phyloP scores from a whole-genome alignment of 1,140 invertebrate species.

The Drosophila sp. region DNA sequence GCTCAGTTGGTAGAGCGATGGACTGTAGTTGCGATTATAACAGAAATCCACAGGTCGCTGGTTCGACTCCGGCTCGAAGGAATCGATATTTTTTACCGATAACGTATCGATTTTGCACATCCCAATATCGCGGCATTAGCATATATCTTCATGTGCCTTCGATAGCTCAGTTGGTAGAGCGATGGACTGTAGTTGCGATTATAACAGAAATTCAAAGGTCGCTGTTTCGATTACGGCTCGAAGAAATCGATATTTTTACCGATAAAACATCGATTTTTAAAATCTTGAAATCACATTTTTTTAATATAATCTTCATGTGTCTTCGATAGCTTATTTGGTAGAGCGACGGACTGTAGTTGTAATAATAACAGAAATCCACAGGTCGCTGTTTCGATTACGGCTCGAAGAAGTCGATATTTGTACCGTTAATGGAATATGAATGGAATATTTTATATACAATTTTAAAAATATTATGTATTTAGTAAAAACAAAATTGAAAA shows the following conservation, averaged over 20 bases:
- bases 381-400: constrained; percentile 31
- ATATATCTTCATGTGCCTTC: constrained; percentile 85
- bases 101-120: background rate
- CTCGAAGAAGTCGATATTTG: constrained; percentile 14
- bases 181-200: constrained; percentile 90
- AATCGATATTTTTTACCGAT: background rate
- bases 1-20: constrained; percentile 95
- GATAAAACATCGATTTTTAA: background rate
- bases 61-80: constrained; percentile 34
- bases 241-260: background rate
- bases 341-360: constrained; percentile 93
- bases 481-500: no score
- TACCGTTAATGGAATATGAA: background rate
- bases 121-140: no score
- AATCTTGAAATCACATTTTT: background rate
- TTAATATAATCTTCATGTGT: constrained; percentile 52
- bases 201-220: constrained; percentile 27
- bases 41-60: constrained; percentile 34
- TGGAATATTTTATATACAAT: background rate
- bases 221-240: constrained; percentile 32
- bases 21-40: constrained; percentile 88
- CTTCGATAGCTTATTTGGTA: constrained; percentile 95
- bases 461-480: no score
- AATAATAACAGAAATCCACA: constrained; percentile 15
- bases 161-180: constrained; percentile 95